Conservation (phyloP, 2,113 vertebrate genomes). For the Carollia perspicillata region DNA sequence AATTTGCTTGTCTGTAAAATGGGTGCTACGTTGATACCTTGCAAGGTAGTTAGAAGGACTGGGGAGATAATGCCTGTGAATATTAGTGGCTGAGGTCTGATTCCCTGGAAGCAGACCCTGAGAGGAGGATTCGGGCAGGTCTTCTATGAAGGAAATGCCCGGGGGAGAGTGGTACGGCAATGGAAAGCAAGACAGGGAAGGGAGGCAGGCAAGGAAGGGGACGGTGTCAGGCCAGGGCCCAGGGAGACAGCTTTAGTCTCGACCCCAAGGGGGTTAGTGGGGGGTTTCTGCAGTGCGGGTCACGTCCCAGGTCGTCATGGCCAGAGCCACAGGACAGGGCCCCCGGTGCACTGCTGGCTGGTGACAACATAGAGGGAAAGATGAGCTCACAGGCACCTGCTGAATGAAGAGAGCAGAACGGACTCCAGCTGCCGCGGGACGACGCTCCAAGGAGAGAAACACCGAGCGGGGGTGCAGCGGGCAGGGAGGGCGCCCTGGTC, state of each 20-base stretch:
- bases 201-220: not conserved
- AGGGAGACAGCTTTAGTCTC: not conserved
- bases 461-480: not conserved
- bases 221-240: not conserved
- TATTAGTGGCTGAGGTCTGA: not conserved
- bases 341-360: too few species aligned
- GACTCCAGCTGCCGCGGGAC: not conserved
- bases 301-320: not conserved
- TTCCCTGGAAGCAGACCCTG: not conserved
- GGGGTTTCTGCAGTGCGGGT: not conserved
- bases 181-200: not conserved
- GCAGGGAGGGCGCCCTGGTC: accelerated
- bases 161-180: not conserved
- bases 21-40: not conserved
- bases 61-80: not conserved
- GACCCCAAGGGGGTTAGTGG: accelerated
- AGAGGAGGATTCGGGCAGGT: too few species aligned
- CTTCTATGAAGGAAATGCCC: not conserved
- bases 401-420: not conserved
- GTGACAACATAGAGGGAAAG: not conserved
- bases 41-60: not conserved
- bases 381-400: not conserved
- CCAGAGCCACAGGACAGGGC: not conserved
- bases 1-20: not conserved
- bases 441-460: not conserved